Base-by-base conservation (phyloP, 2,888 invertebrate genomes). In the Coecobrya sp. region DNA sequence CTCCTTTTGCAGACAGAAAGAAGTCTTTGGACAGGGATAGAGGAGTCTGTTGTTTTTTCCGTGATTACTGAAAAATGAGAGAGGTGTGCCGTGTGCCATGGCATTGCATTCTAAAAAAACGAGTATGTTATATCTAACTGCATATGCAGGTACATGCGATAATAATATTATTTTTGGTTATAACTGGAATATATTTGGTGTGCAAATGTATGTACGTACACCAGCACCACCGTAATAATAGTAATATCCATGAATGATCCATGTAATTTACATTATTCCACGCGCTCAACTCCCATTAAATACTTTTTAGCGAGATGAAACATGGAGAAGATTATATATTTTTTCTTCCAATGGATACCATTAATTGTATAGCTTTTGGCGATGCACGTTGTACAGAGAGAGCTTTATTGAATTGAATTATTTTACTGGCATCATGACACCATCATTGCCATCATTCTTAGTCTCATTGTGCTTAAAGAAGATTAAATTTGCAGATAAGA, bases 31-130 rank as follows among this genome's bases (percentile, higher is more conserved):
- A 62, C 42, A 49, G 68, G 25, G 49, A 59, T 55, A 55, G 55
- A 68, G 65, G 45, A 79, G 59, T 59, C 49, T 52, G 52, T 52
- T 79, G 79, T 70, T 89, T 92, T 92, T 92, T 90, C 92, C 89
- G 89, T 89, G 89, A 92, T 89, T 92, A 82, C 92, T 89, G 89
- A 92, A 92, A 92, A 92, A 92, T 92, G 89, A 79, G 89, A 90
- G 89, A 92, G 92, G 92, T 92, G 92, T 92, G 92, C 92, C 92
- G 59, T 90, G 89, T 82, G 86, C 88, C 82, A 82, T 62, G 79
- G 89, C 85, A 19, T 4, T 62, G 79, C 79, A 79, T 52, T 52
- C 70, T 76, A 81, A 81, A 45, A n/a, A 76, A 76, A 19, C 30
- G 62, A 10, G 55, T 59, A 82, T 7, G n/a, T n/a, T n/a, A n/a